phyloP scores from a whole-genome alignment of 2,113 vertebrate species.

The Ailuropoda melanoleuca region DNA sequence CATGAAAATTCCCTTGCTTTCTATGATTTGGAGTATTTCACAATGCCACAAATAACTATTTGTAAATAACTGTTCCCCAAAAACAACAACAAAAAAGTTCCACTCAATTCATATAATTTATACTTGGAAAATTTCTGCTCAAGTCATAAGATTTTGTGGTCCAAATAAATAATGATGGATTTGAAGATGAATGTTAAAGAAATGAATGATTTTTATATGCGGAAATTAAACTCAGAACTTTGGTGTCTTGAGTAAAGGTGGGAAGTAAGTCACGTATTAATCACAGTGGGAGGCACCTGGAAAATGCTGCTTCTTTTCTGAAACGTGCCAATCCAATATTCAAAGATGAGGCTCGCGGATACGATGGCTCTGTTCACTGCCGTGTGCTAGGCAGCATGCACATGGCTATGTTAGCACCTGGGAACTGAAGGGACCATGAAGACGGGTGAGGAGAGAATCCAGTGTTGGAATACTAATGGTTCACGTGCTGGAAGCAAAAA shows the following conservation, averaged over 20 bases:
- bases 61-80: slow-evolving; percentile 33
- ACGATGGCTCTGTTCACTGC: not conserved
- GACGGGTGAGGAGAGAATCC: not conserved
- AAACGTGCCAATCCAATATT: not conserved
- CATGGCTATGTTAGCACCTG: not conserved
- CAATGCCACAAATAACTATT: slow-evolving; percentile 36
- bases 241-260: not conserved
- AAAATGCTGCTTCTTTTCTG: not conserved
- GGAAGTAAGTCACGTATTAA: not conserved
- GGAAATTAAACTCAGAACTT: not conserved
- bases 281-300: not conserved
- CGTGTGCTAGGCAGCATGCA: not conserved
- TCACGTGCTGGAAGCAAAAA: not conserved
- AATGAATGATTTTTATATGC: not conserved
- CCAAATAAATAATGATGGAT: not conserved
- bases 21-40: slow-evolving; percentile 45
- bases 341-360: not conserved
- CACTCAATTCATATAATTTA: slow-evolving; percentile 70
- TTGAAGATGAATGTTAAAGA: not conserved
- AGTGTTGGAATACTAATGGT: not conserved
- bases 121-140: slow-evolving; percentile 35
- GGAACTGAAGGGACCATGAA: not conserved
- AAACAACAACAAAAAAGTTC: not conserved
- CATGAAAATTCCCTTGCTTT: not conserved
- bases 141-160: not conserved